These are phyloP conservation scores for Salminus brasiliensis DNA, from an alignment of 2,113 vertebrate genomes.

Conservation along the genomic window DNA sequence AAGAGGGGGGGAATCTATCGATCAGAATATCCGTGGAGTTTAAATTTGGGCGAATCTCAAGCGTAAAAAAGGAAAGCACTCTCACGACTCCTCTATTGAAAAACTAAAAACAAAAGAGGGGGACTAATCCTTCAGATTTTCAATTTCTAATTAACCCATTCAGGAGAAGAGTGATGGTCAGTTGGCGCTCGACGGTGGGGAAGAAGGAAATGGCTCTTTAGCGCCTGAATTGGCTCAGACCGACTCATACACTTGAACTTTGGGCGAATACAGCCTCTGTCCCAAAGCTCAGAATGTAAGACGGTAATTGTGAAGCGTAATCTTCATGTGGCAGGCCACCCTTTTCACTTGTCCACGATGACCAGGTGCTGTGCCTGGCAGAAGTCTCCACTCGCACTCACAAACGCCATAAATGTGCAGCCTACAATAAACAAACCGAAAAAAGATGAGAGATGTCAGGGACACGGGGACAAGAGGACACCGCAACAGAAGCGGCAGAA, in stretches of 20 bases:
- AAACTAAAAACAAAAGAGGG: constrained; percentile 25
- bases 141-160: constrained; percentile 66
- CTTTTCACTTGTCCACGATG: constrained; percentile 95
- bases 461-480: neutral
- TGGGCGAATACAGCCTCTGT: constrained; percentile 58
- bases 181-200: constrained; percentile 38
- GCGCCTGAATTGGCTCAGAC: constrained; percentile 45
- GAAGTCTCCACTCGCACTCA: constrained; percentile 94
- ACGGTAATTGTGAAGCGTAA: constrained; percentile 63
- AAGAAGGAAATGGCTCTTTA: constrained; percentile 36
- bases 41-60: constrained; percentile 18
- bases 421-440: constrained; percentile 74
- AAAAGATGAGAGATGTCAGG: neutral
- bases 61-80: constrained; percentile 4
- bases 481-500: constrained; percentile 13
- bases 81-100: neutral
- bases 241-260: constrained; percentile 55
- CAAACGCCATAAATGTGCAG: constrained; percentile 98
- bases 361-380: constrained; percentile 98
- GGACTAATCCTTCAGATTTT: constrained; percentile 62
- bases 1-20: constrained; percentile 56
- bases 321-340: constrained; percentile 60
- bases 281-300: constrained; percentile 62
- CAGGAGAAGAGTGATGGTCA: constrained; percentile 52
- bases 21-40: constrained; percentile 6